Evolutionary conservation across 1,140 invertebrate genomes (phyloP).

Genomic region (Polypedilum pembai): DNA sequence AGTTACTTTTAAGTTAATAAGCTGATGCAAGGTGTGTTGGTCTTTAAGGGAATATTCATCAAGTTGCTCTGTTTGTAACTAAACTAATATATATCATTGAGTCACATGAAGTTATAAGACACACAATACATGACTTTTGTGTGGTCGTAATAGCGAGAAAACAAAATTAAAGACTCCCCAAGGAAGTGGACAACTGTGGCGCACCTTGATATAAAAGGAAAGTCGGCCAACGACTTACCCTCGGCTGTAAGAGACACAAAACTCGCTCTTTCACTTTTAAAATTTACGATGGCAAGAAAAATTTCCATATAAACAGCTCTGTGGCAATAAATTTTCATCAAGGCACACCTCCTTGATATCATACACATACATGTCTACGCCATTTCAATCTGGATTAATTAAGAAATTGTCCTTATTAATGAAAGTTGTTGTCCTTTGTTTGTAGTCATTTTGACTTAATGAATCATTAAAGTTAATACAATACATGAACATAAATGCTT

Average conservation of each 20-base stretch:
- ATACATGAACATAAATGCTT: no score
- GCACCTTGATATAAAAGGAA: not conserved
- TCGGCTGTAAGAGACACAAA: not conserved
- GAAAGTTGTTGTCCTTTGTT: not conserved
- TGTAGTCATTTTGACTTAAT: conserved; percentile 1
- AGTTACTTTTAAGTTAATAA: not conserved
- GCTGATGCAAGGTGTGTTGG: not conserved
- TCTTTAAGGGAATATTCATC: conserved; percentile 12
- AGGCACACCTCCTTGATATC: not conserved
- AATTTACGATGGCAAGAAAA: conserved; percentile 22
- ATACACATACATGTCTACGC: not conserved
- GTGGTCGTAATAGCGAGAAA: not conserved
- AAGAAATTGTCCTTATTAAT: conserved; percentile 22
- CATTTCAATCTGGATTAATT: conserved; percentile 8
- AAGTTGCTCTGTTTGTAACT: not conserved
- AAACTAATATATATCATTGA: not conserved
- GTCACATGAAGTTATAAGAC: not conserved
- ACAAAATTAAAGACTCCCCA: conserved; percentile 10
- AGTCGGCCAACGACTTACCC: not conserved
- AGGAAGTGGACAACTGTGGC: not conserved
- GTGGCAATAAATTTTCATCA: conserved; percentile 22
- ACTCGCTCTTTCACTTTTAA: not conserved
- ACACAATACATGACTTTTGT: not conserved
- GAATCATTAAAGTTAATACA: not conserved
- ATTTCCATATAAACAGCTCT: conserved; percentile 24